Conservation (phyloP, 2,888 invertebrate genomes). For the Plagodis dolabraria region DNA sequence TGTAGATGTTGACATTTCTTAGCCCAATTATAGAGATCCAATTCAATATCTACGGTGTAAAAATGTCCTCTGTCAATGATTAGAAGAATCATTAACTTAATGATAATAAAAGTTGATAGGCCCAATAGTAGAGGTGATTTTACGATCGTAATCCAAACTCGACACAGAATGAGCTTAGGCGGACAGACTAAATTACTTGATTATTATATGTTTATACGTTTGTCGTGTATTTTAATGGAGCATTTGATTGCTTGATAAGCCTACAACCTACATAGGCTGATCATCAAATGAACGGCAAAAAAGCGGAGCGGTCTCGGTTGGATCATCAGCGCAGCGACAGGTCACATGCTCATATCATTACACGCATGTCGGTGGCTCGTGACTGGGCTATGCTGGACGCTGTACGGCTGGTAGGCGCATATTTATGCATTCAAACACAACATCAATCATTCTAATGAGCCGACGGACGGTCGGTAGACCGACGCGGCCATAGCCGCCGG, state of each 20-base stretch:
- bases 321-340: slow-evolving; percentile 28
- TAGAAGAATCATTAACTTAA: slow-evolving; percentile 21
- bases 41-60: slow-evolving; percentile 10
- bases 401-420: slow-evolving; percentile 61
- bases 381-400: slow-evolving; percentile 52
- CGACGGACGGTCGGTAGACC: slow-evolving; percentile 59
- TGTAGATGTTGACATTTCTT: no score
- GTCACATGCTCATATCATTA: slow-evolving; percentile 46
- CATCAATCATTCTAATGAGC: slow-evolving; percentile 84
- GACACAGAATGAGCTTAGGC: slow-evolving; percentile 20
- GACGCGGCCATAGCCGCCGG: slow-evolving; percentile 50
- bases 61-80: slow-evolving; percentile 20
- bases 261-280: slow-evolving; percentile 15
- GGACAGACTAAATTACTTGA: slow-evolving; percentile 23
- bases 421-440: slow-evolving; percentile 76
- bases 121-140: slow-evolving; percentile 24
- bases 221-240: slow-evolving; percentile 26
- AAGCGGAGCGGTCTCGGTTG: slow-evolving; percentile 11
- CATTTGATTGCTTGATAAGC: slow-evolving; percentile 23
- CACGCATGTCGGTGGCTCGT: slow-evolving; percentile 61
- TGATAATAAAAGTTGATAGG: slow-evolving; percentile 28
- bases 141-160: slow-evolving; percentile 26
- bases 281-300: slow-evolving; percentile 18
- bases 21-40: slow-evolving; percentile 9
- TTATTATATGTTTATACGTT: slow-evolving; percentile 27